A percentile compares a stretch with the other conserved stretches of the same genome.
Conservation (phyloP, 2,888 invertebrate genomes). For the Spodoptera littoralis region DNA sequence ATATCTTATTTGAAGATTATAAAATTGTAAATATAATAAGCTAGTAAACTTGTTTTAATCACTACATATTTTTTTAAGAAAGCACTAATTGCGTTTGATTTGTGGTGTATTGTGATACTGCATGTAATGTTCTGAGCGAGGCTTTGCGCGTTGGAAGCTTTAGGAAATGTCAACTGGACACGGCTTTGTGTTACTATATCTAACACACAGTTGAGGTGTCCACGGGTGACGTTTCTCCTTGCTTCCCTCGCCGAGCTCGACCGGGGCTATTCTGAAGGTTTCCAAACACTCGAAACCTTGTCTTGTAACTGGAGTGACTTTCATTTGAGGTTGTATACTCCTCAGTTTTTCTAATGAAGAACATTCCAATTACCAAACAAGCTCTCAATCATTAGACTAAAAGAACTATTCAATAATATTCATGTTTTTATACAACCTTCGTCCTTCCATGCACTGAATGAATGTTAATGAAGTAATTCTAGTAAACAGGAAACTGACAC, state of each 20-base stretch:
- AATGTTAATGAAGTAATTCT: slow-evolving; percentile 39
- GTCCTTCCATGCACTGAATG: slow-evolving; percentile 37
- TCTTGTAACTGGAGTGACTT: slow-evolving; percentile 46
- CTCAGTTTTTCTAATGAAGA: slow-evolving; percentile 58
- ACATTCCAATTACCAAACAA: slow-evolving; percentile 47
- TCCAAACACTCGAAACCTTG: slow-evolving; percentile 40
- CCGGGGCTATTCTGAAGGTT: slow-evolving; percentile 30
- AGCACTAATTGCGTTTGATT: slow-evolving; percentile 70
- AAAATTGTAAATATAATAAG: slow-evolving; percentile 80
- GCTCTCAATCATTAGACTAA: slow-evolving; percentile 40
- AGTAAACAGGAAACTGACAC: slow-evolving; percentile 27
- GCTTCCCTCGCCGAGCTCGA: not conserved
- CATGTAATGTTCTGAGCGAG: slow-evolving; percentile 34
- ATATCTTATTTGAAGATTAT: slow-evolving; percentile 59
- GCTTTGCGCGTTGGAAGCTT: slow-evolving; percentile 11
- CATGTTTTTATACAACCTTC: slow-evolving; percentile 48
- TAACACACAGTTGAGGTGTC: slow-evolving; percentile 24
- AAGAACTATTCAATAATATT: slow-evolving; percentile 43
- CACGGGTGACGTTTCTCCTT: slow-evolving; percentile 30
- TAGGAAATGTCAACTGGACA: slow-evolving; percentile 37
- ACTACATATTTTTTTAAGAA: slow-evolving; percentile 82
- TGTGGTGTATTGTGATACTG: slow-evolving; percentile 68
- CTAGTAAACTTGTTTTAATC: slow-evolving; percentile 83
- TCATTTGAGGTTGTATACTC: slow-evolving; percentile 51
- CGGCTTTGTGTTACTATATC: slow-evolving; percentile 9